Percentiles rank a stretch among this genome's conserved stretches.
These are phyloP conservation scores for Tanaodytes sp. DNA, from an alignment of 2,888 invertebrate species.

Conservation along the genomic window DNA sequence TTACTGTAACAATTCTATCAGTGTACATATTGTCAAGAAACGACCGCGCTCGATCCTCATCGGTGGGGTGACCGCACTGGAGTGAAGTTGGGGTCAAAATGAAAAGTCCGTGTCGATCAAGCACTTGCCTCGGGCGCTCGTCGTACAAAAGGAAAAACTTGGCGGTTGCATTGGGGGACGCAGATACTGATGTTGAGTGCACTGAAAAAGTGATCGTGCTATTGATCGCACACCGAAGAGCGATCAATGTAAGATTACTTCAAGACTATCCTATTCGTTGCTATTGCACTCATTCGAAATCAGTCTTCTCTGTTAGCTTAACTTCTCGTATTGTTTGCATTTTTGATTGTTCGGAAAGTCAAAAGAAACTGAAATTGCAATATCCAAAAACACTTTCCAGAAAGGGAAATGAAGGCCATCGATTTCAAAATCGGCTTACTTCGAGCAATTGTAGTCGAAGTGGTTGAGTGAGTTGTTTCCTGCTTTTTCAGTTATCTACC, in stretches of 20 bases:
- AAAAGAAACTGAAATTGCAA: too few relatives aligned
- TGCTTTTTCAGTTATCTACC: too few relatives aligned
- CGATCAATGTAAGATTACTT: slow-evolving; percentile 28
- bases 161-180: slow-evolving; percentile 29
- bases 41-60: slow-evolving; percentile 47
- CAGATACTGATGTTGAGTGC: slow-evolving; percentile 18
- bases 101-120: slow-evolving; percentile 57
- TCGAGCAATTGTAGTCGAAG: too few relatives aligned
- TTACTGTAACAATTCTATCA: too few relatives aligned
- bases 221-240: slow-evolving; percentile 31
- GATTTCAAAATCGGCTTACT: too few relatives aligned
- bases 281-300: slow-evolving; percentile 1
- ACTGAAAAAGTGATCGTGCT: slow-evolving; percentile 39
- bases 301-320: background rate
- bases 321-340: too few relatives aligned
- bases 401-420: too few relatives aligned
- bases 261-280: background rate
- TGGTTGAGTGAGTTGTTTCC: too few relatives aligned
- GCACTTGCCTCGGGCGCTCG: slow-evolving; percentile 49
- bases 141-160: slow-evolving; percentile 46
- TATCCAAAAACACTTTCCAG: too few relatives aligned
- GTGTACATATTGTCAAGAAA: slow-evolving; percentile 57
- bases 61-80: slow-evolving; percentile 51
- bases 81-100: slow-evolving; percentile 56
- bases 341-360: too few relatives aligned